Conservation (phyloP, 2,888 invertebrate genomes). For the Epinotia demarniana region DNA sequence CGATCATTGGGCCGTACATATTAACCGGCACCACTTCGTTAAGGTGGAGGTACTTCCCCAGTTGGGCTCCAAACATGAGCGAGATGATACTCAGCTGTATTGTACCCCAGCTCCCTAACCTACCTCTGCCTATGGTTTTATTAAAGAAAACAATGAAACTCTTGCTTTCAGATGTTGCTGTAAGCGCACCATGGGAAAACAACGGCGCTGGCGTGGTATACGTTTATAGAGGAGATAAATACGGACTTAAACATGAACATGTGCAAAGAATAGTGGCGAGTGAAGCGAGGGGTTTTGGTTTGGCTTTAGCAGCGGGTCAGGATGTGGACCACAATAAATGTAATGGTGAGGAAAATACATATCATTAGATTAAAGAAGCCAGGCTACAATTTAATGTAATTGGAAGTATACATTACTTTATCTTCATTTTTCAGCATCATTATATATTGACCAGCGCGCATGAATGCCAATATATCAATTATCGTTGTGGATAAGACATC, state of each 20-base stretch:
- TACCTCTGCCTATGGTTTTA: neutral
- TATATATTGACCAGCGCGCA: too few species aligned
- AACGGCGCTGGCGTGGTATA: slow-evolving; percentile 85
- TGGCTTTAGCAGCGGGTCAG: slow-evolving; percentile 83
- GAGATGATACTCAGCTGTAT: too few species aligned
- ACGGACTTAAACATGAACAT: slow-evolving; percentile 72
- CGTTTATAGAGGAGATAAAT: slow-evolving; percentile 82
- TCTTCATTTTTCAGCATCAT: too few species aligned
- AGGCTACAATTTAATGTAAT: neutral
- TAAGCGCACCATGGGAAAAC: slow-evolving; percentile 87
- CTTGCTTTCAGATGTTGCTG: slow-evolving; percentile 81
- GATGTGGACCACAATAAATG: slow-evolving; percentile 86
- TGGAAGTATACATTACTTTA: neutral
- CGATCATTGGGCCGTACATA: too few species aligned
- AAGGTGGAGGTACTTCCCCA: too few species aligned
- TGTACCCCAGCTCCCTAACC: too few species aligned
- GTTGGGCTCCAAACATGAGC: too few species aligned
- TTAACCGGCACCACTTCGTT: too few species aligned
- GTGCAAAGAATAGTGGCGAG: slow-evolving; percentile 80
- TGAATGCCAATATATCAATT: too few species aligned
- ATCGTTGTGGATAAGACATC: too few species aligned
- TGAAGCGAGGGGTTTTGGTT: slow-evolving; percentile 84
- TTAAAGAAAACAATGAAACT: neutral
- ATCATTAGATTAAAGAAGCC: neutral
- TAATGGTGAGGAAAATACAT: slow-evolving; percentile 74